phyloP scores from a whole-genome alignment of 2,888 invertebrate species.

The Microplitis manilae region DNA sequence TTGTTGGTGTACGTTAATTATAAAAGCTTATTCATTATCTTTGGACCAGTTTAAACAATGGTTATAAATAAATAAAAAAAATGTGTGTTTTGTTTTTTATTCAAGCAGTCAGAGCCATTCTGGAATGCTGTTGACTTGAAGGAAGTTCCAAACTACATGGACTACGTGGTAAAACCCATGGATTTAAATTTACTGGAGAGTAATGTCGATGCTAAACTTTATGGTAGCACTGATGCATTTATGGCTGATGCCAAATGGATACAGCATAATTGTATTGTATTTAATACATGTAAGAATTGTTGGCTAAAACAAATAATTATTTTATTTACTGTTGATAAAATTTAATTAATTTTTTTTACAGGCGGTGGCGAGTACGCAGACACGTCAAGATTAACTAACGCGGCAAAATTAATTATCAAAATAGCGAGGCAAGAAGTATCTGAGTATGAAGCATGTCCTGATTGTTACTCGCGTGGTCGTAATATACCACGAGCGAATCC shows the following conservation, averaged over 20 bases:
- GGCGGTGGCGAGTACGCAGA: conserved; percentile 74
- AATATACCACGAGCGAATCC: conserved; percentile 73
- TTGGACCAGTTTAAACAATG: background rate
- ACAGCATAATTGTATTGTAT: conserved; percentile 92
- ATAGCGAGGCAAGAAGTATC: conserved; percentile 90
- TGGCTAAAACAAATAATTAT: background rate
- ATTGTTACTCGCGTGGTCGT: conserved; percentile 91
- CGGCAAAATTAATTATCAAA: conserved; percentile 86
- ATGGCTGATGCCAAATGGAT: conserved; percentile 94
- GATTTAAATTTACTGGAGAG: conserved; percentile 83
- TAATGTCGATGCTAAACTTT: conserved; percentile 83
- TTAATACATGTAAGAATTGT: conserved; percentile 83
- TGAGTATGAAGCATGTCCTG: conserved; percentile 94
- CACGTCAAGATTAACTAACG: conserved; percentile 80
- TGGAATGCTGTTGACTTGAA: conserved; percentile 81
- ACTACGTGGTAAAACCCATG: conserved; percentile 91
- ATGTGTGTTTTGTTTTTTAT: conserved; percentile 24
- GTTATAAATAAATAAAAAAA: conserved; percentile 5
- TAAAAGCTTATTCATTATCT: conserved; percentile 6
- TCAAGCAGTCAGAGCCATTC: conserved; percentile 83
- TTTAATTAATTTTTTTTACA: conserved; percentile 63
- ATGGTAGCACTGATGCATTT: conserved; percentile 92
- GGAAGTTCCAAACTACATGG: conserved; percentile 83
- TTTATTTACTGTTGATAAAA: conserved; percentile 18
- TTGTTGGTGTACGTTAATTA: conserved; percentile 80